A percentile compares a stretch with the other conserved stretches of the same genome.
Conservation (phyloP, 2,888 invertebrate species). For the Nymphalis urticae region DNA sequence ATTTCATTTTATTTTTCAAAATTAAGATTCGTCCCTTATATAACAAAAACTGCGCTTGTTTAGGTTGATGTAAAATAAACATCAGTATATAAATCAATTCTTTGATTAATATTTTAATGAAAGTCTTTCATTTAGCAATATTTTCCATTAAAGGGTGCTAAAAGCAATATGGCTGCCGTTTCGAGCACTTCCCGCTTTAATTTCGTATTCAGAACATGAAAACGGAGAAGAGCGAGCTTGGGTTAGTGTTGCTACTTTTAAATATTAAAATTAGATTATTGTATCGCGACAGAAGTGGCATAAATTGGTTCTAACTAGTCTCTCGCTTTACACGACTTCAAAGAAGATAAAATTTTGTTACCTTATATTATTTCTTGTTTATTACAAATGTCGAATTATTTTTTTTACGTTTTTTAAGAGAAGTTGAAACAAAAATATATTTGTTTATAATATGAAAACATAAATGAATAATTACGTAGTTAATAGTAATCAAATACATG, state of each 20-base stretch:
- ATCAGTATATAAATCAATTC: not conserved
- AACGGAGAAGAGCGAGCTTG: conserved; percentile 60
- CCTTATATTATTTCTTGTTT: conserved; percentile 13
- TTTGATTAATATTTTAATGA: conserved; percentile 9
- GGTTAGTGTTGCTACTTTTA: conserved; percentile 72
- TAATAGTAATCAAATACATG: no score
- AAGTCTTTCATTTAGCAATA: conserved; percentile 50
- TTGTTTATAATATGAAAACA: no score
- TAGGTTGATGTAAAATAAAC: not conserved
- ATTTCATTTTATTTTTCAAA: no score
- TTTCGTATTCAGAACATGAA: conserved; percentile 73
- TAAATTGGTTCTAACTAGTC: conserved; percentile 56
- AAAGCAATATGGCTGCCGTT: conserved; percentile 74
- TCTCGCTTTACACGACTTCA: conserved; percentile 32
- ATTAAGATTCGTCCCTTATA: no score
- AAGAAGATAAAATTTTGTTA: conserved; percentile 25
- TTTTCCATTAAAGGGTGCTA: conserved; percentile 74
- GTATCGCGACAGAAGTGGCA: conserved; percentile 59
- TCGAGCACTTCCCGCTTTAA: conserved; percentile 60
- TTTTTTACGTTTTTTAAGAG: not conserved
- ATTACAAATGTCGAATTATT: not conserved
- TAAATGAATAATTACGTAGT: no score
- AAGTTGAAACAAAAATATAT: no score
- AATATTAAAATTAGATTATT: conserved; percentile 76
- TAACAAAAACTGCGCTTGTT: not conserved